Base-by-base conservation (phyloP, 1,140 invertebrate species). In the Ooceraea biroi region DNA sequence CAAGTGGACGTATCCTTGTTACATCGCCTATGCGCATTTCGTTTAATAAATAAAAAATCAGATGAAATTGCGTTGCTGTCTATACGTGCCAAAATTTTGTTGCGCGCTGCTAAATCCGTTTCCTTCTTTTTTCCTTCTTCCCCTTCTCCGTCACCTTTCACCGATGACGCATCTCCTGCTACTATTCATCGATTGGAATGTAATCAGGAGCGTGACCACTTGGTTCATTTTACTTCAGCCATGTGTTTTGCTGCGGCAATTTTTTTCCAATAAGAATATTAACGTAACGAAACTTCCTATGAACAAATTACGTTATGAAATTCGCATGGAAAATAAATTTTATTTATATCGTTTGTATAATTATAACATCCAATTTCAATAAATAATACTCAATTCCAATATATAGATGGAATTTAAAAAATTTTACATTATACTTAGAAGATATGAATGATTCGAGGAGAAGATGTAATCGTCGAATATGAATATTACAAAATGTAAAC, bases 131-230 rank as follows among this genome's bases (percentile, higher is more conserved):
- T 52, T 50, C 11, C 14, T 65, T 65, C 22, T 4, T 4, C 12
- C 25, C 25, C 60, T 36, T 41, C 12, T 2, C n/a, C 7, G 1
- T 25, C 7, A 8, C 71, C 41, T 61, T 14, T 8, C 19, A 12
- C 3, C 41, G n/a, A 69, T 76, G 65, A 61, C 72, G 71, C 72
- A 83, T 46, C 2, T 44, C 66, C 73, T 48, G 46, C 17, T 69
- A 50, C 10, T 65, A 17, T n/a, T 72, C 86, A 87, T 86, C 82
- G 88, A 88, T 88, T 84, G 69, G 57, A 36, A 66, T 36, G 22
- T 8, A 66, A 27, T 25, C 44, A 89, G 82, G 78, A 10, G 22
- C 80, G 88, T 88, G 73, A 41, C n/a, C 27, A 71, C 12, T 44
- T 27, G 57, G 27, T 12, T 61, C 3, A 25, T 58, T 46, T 74